Evolutionary conservation across 2,888 invertebrate genomes (phyloP).

Genomic region (Trichopria drosophilae): DNA sequence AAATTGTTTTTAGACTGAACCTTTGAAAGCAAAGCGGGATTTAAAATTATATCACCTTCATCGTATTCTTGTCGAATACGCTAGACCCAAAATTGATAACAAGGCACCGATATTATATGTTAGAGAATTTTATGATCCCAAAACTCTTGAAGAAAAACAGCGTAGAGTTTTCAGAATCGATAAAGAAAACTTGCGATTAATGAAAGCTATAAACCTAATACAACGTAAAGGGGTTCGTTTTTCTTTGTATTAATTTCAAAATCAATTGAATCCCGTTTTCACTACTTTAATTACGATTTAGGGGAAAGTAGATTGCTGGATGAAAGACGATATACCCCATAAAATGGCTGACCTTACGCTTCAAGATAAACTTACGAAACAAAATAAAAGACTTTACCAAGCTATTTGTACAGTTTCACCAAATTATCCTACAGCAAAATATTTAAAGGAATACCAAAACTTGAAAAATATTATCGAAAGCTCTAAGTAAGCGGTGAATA

Average conservation of each 20-base stretch:
- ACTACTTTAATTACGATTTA: slow-evolving; percentile 27
- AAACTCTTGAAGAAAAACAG: slow-evolving; percentile 49
- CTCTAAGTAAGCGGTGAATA: slow-evolving; percentile 34
- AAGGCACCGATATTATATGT: slow-evolving; percentile 63
- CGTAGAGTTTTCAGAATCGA: slow-evolving; percentile 59
- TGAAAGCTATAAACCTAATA: slow-evolving; percentile 65
- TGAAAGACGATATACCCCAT: too few relatives aligned
- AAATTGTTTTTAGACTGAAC: slow-evolving; percentile 3
- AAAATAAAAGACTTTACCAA: too few relatives aligned
- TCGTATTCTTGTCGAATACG: slow-evolving; percentile 29
- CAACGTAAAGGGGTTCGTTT: slow-evolving; percentile 62
- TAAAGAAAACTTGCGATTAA: slow-evolving; percentile 64
- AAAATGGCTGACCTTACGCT: too few relatives aligned
- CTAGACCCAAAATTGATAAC: slow-evolving; percentile 56
- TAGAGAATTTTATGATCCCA: slow-evolving; percentile 60
- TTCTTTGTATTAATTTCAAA: background rate
- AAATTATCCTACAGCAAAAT: slow-evolving; percentile 34
- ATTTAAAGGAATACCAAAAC: slow-evolving; percentile 39
- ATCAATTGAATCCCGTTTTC: background rate
- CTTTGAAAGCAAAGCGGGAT: slow-evolving; percentile 11
- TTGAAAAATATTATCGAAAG: slow-evolving; percentile 30
- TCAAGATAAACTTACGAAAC: too few relatives aligned
- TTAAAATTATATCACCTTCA: slow-evolving; percentile 26
- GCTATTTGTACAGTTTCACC: too few relatives aligned
- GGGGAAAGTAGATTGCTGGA: slow-evolving; percentile 49